Conservation (phyloP, 2,888 invertebrate species). For the Pecten maximus region DNA sequence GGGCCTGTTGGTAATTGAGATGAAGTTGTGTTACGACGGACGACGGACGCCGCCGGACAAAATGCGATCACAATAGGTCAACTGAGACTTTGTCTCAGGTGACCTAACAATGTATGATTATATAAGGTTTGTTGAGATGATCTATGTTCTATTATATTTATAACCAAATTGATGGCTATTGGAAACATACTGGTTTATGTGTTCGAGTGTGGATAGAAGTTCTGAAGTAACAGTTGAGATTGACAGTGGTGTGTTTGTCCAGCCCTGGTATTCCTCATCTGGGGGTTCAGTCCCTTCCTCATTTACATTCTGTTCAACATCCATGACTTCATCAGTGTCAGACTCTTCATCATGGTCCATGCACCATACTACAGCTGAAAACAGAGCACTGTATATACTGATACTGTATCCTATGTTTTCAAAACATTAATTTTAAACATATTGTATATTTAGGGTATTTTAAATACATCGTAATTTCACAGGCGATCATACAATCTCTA, state of each 20-base stretch:
- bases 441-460: too few species aligned
- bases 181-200: background rate
- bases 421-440: too few species aligned
- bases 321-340: slow-evolving; percentile 38
- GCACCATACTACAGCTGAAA: slow-evolving; percentile 56
- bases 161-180: background rate
- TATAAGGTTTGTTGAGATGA: too few species aligned
- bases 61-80: too few species aligned
- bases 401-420: too few species aligned
- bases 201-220: slow-evolving; percentile 39
- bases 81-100: too few species aligned
- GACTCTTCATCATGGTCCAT: slow-evolving; percentile 51
- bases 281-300: slow-evolving; percentile 22
- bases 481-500: too few species aligned
- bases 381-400: background rate
- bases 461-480: background rate
- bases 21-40: too few species aligned
- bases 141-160: too few species aligned
- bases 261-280: slow-evolving; percentile 43
- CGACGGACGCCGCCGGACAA: too few species aligned
- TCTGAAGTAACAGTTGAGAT: slow-evolving; percentile 48
- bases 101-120: too few species aligned
- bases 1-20: too few species aligned
- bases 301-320: background rate
- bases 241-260: slow-evolving; percentile 48